Evolutionary conservation across 2,113 vertebrate species (phyloP), one percentile per base, ranked within the genome.

Genomic region (Rhynchopsitta pachyrhyncha): DNA sequence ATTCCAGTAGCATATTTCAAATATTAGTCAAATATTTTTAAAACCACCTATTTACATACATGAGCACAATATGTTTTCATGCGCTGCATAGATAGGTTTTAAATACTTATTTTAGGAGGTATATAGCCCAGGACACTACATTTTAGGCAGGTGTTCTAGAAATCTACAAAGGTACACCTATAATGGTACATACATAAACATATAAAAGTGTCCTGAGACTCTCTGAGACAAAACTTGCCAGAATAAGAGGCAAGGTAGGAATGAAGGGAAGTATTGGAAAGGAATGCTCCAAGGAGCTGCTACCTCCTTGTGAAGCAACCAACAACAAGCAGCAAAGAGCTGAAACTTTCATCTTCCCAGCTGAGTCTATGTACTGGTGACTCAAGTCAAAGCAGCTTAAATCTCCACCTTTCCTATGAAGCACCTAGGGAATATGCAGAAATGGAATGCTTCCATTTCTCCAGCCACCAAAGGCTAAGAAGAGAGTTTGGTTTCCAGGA

Each of bases 11-110:
- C 0, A 1, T 52, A 60, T 64, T 78, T 74, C 33, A 86, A 60
- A 46, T 39, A 81, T 23, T 55, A 18, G 13, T 27, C 27, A 44
- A 79, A 6, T 27, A 74, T 41, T 42, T 85, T 67, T 53, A 25
- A 44, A 82, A 44, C 9, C 68, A 19, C 14, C 13, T 68, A 24
- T n/a, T 66, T 82, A 13, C 18, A 80, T 73, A 47, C 12, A 28
- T 0, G 2, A 55, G 7, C 5, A 5, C 18, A 91, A 53, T 0
- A 0, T 41, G 25, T 75, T 81, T 78, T 78, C 28, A 68, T 42
- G 10, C 4, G 68, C 16, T 73, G 5, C 33, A 41, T 17, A 28
- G 77, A 49, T 50, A 47, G 22, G 9, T 64, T 70, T 59, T 44
- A 46, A 66, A 62, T 35, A 23, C 8, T 84, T 69, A 59, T 17